Conservation (phyloP, 1,140 invertebrate genomes). For the Neodiprion lecontei region DNA sequence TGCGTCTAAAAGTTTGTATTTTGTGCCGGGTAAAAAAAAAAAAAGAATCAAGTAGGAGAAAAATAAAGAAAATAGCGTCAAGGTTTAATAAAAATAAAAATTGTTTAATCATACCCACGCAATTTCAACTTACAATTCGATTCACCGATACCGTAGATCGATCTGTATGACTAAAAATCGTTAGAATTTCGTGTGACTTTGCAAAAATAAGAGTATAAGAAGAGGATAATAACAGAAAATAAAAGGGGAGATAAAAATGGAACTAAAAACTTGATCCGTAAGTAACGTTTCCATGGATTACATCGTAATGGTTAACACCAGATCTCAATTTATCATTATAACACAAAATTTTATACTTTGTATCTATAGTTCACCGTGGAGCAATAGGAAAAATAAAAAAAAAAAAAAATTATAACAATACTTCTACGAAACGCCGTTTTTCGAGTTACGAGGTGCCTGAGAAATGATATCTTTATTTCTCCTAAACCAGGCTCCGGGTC, state of each 20-base stretch:
- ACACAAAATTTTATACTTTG: neutral
- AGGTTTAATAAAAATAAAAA: neutral
- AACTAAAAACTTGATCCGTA: no score
- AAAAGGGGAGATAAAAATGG: no score
- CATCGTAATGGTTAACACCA: no score
- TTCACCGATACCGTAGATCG: no score
- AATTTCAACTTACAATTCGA: no score
- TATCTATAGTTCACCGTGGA: conserved; percentile 9
- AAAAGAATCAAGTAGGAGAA: neutral
- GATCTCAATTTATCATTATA: no score
- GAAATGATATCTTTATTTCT: conserved; percentile 39
- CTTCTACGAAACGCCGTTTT: conserved; percentile 10
- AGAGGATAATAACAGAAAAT: no score
- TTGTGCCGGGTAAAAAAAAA: neutral
- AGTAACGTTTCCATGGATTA: no score
- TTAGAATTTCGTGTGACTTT: no score
- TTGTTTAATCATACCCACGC: no score
- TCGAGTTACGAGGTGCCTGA: conserved; percentile 29
- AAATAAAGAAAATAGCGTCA: neutral
- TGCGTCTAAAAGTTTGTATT: neutral
- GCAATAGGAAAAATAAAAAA: conserved; percentile 14
- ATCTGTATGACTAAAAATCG: no score
- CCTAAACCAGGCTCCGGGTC: conserved; percentile 39
- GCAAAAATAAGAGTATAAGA: no score
- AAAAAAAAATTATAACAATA: conserved; percentile 3